A percentile compares a stretch with the other conserved stretches of the same genome.
Conservation (phyloP, 1,140 invertebrate species). For the Drosophila kohkoa region DNA sequence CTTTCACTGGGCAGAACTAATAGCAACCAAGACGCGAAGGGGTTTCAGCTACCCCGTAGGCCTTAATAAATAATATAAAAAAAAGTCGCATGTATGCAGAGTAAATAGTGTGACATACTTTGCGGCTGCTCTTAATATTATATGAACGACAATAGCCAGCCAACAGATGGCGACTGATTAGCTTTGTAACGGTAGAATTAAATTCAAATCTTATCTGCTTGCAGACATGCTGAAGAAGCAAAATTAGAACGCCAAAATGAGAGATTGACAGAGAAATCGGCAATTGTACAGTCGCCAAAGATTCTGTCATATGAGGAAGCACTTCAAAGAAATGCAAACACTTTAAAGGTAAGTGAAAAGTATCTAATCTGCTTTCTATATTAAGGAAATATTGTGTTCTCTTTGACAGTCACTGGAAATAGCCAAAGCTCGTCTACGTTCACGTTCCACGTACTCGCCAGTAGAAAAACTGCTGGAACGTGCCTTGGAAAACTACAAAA, state of each 20-base stretch:
- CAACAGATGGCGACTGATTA: constrained; percentile 14
- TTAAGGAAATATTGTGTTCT: not conserved
- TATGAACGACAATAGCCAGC: too few species aligned
- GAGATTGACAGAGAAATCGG: constrained; percentile 62
- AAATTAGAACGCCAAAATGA: constrained; percentile 62
- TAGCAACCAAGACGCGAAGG: too few species aligned
- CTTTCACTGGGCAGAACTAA: too few species aligned
- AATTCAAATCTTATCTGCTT: not conserved
- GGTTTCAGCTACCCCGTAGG: too few species aligned
- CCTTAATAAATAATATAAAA: not conserved
- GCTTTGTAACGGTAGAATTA: not conserved
- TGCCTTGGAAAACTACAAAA: constrained; percentile 74
- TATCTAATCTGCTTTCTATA: not conserved
- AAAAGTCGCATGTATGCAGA: not conserved
- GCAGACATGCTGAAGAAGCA: constrained; percentile 70
- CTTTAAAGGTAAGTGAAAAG: constrained; percentile 65
- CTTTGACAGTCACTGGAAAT: constrained; percentile 72
- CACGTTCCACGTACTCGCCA: constrained; percentile 78
- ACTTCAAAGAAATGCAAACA: constrained; percentile 68
- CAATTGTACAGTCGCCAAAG: constrained; percentile 46
- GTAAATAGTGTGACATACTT: not conserved
- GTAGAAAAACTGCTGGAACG: constrained; percentile 75
- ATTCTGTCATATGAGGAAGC: constrained; percentile 77
- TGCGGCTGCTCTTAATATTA: not conserved
- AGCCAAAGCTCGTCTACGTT: constrained; percentile 78